Conservation (phyloP, 1,140 invertebrate species). For the Drosophila orosa region DNA sequence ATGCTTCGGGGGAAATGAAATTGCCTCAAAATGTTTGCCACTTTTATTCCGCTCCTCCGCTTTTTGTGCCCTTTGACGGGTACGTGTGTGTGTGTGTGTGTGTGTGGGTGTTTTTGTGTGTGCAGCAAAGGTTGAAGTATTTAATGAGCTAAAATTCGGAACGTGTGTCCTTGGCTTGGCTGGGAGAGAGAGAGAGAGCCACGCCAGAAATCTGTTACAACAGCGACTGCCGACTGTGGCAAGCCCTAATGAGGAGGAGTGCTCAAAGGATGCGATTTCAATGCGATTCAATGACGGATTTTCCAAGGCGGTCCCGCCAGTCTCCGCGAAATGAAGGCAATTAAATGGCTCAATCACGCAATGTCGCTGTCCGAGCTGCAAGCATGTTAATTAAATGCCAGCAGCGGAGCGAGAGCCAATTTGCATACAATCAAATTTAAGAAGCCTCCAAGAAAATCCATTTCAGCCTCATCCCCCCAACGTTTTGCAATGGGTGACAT, state of each 20-base stretch:
- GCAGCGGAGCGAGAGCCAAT: conserved; percentile 28
- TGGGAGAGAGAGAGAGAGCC: too few species aligned
- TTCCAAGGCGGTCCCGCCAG: neutral
- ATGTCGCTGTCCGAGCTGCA: conserved; percentile 14
- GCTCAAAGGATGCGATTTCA: conserved; percentile 32
- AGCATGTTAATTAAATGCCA: conserved; percentile 60
- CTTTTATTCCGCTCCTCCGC: conserved; percentile 55
- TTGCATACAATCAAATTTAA: conserved; percentile 61
- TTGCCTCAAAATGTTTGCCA: conserved; percentile 78
- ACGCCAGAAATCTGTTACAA: conserved; percentile 39
- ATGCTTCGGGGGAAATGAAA: conserved; percentile 66
- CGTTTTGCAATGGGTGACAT: conserved; percentile 59
- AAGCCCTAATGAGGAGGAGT: conserved; percentile 38
- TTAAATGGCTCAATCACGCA: conserved; percentile 48
- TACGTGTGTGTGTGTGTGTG: conserved; percentile 22
- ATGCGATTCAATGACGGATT: conserved; percentile 23
- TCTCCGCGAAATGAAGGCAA: conserved; percentile 15
- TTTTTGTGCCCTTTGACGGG: conserved; percentile 67
- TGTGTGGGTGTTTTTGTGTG: conserved; percentile 42
- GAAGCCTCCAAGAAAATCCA: conserved; percentile 56
- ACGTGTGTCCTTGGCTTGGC: conserved; percentile 61
- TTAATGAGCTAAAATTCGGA: conserved; percentile 77
- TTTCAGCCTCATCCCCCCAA: conserved; percentile 25
- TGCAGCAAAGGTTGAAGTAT: conserved; percentile 72
- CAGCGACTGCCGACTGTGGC: conserved; percentile 20